Percentiles rank a stretch among this genome's conserved stretches.
Evolutionary conservation across 2,797 vertebrate species (phyloP).

Genomic region (Rousettus madagascariensis): DNA sequence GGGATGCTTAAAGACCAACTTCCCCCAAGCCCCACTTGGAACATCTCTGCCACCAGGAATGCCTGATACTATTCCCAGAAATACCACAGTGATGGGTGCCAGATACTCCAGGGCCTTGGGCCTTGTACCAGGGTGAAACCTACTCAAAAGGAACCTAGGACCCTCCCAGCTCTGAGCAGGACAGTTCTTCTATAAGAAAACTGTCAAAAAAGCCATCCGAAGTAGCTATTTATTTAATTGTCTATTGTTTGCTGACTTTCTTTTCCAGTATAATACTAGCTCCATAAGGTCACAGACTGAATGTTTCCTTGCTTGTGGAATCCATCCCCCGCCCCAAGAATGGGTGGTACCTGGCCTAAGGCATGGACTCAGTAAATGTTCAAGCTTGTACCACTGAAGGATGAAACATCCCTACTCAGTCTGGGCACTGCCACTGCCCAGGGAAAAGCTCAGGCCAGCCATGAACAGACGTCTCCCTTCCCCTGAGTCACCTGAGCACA

Average conservation of each 20-base stretch:
- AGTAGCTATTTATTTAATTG: background rate
- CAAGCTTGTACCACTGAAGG: background rate
- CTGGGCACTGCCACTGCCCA: background rate
- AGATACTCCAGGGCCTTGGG: background rate
- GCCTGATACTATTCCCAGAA: background rate
- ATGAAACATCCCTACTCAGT: background rate
- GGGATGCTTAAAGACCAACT: background rate
- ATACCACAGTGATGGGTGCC: background rate
- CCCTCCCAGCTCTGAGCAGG: background rate
- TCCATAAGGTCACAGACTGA: background rate
- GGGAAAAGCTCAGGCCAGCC: background rate
- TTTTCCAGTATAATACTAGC: background rate
- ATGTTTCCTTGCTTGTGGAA: background rate
- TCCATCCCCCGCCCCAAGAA: background rate
- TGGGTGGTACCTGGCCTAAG: background rate
- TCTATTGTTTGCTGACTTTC: background rate
- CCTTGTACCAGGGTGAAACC: background rate
- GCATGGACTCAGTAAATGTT: background rate
- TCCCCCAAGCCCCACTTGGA: background rate
- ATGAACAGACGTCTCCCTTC: background rate
- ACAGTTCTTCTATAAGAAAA: background rate
- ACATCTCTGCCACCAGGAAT: background rate
- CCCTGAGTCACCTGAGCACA: background rate
- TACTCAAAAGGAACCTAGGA: background rate
- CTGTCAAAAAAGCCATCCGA: background rate